phyloP scores from a whole-genome alignment of 2,113 vertebrate species.

The Cathartes aura region DNA sequence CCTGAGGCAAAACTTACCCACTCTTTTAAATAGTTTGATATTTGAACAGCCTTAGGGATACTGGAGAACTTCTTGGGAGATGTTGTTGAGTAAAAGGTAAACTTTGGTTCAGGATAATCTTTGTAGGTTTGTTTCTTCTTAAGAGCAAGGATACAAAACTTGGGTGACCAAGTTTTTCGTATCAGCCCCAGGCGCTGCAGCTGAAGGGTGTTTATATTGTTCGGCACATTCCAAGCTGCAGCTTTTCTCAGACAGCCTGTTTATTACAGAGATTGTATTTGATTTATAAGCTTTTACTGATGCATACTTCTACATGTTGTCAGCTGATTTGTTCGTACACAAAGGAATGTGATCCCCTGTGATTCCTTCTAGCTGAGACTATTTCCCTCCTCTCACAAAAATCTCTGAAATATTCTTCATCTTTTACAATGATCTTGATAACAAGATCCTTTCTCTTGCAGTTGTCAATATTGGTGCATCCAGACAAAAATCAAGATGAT shows the following conservation, averaged over 20 bases:
- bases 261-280: background rate
- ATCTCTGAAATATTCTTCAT: background rate
- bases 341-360: background rate
- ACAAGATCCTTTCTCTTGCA: conserved; percentile 54
- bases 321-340: background rate
- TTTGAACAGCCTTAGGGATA: background rate
- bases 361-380: background rate
- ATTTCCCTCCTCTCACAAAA: background rate
- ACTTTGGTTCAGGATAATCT: background rate
- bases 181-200: background rate
- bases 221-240: background rate
- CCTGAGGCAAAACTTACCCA: background rate
- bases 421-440: background rate
- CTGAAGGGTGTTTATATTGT: background rate
- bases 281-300: background rate
- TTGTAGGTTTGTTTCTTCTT: background rate
- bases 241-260: background rate
- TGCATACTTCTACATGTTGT: background rate
- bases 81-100: background rate
- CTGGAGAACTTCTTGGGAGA: background rate
- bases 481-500: conserved; percentile 98
- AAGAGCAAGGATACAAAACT: background rate
- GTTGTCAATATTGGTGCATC: conserved; percentile 98
- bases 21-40: background rate
- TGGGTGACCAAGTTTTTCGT: background rate